Evolutionary conservation across 2,113 vertebrate species (phyloP).

Genomic region (Vidua chalybeata): DNA sequence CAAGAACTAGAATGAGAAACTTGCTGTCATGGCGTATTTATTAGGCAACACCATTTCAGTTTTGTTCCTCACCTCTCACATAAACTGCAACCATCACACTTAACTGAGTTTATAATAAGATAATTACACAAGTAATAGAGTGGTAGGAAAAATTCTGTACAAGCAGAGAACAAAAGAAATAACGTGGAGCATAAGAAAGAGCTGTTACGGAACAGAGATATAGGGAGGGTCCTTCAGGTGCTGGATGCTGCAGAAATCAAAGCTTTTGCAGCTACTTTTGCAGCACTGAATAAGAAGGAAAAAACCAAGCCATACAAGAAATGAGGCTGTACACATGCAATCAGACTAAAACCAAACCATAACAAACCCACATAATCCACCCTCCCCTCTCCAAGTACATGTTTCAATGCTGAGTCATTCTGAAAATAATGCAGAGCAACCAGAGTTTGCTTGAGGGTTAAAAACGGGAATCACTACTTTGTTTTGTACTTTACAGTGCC

Average conservation of each 20-base stretch:
- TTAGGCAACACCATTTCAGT: background rate
- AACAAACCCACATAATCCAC: background rate
- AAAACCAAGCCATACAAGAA: background rate
- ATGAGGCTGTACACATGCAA: background rate
- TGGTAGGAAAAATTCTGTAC: background rate
- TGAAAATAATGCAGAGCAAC: background rate
- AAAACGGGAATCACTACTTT: background rate
- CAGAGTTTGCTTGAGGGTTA: background rate
- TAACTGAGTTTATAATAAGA: background rate
- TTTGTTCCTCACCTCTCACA: background rate
- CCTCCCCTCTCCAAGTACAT: accelerated
- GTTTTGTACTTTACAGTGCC: background rate
- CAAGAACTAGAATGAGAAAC: background rate
- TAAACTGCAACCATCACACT: background rate
- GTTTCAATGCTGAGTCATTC: background rate
- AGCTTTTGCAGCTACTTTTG: background rate
- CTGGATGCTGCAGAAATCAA: background rate
- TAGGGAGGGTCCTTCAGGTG: background rate
- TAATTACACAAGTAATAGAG: background rate
- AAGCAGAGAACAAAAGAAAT: background rate
- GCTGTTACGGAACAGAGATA: background rate
- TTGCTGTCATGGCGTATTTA: background rate
- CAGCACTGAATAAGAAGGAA: background rate
- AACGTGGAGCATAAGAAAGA: background rate
- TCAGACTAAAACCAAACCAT: background rate